Base-by-base conservation (phyloP, 2,113 vertebrate genomes). In the Paracanthobrama guichenoti region DNA sequence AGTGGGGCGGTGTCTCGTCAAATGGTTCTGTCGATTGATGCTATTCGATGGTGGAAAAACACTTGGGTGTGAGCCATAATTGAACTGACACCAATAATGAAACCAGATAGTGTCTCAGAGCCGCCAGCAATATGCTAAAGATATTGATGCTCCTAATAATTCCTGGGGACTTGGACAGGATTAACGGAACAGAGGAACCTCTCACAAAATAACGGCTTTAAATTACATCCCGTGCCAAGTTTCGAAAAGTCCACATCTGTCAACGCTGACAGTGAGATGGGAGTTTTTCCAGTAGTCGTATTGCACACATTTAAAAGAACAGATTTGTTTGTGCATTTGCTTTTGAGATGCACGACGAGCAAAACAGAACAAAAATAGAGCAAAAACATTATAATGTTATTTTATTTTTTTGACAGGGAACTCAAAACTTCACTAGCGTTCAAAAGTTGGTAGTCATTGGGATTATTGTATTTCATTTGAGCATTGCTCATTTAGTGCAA, bases 91-190 rank as follows among this genome's bases (percentile, higher is more conserved):
- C 96, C 98, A 97, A 98, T 97, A 97, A 98, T 96, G 96, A 97
- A 96, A 97, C 95, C 96, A 96, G 96, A 97, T 94, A 95, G 95
- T 96, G 94, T 95, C 96, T 98, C 94, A 92, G 95, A 96, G 96
- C 95, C 95, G 95, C 95, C 95, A 97, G 96, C 96, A 94, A 95
- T 94, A 94, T 95, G 94, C 95, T 94, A 96, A 93, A 94, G 95
- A 97, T 97, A 98, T 97, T 96, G 97, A 98, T 99, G 97, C 94
- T 95, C 96, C 96, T 97, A 97, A 98, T 98, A 97, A 97, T 97
- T 98, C 96, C 95, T 91, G 94, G 94, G 88, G 88, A 88, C 85
- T 92, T 91, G 74, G 87, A 91, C 88, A 89, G 90, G 88, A 89
- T 86, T 85, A 81, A 72, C 73, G 31, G 73, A 75, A 69, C 53